phyloP scores from a whole-genome alignment of 2,888 invertebrate species.

The Zaprionus bogoriensis region DNA sequence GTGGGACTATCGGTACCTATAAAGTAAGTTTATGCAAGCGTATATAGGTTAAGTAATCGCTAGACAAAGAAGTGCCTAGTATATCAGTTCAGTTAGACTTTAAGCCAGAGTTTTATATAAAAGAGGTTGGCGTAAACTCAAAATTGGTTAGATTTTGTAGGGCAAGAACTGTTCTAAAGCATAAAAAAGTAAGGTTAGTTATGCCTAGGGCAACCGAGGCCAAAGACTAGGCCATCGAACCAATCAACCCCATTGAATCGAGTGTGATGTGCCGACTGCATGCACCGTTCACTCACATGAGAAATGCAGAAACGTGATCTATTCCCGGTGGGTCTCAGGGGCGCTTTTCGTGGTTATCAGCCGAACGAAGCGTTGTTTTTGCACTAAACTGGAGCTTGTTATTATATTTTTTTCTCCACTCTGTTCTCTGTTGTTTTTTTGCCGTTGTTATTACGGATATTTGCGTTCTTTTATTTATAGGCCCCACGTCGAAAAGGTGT shows the following conservation, averaged over 20 bases:
- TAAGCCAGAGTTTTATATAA: too few species aligned
- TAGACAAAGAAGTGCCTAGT: too few species aligned
- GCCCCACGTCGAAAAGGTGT: not conserved
- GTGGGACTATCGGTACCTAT: too few species aligned
- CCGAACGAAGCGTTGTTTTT: conserved; percentile 25
- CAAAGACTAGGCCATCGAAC: not conserved
- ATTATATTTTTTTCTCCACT: conserved; percentile 40
- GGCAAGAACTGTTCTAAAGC: too few species aligned
- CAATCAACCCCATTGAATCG: not conserved
- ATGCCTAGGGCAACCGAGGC: too few species aligned
- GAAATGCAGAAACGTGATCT: conserved; percentile 76
- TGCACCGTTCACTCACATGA: conserved; percentile 14
- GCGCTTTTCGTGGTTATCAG: conserved; percentile 63
- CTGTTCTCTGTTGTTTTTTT: conserved; percentile 37
- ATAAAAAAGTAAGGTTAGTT: too few species aligned
- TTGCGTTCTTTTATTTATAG: conserved; percentile 32
- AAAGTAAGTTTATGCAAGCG: too few species aligned
- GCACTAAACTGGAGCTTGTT: too few species aligned
- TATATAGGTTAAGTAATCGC: too few species aligned
- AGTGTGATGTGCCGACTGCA: conserved; percentile 6
- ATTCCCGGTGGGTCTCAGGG: conserved; percentile 50
- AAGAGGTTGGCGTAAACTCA: too few species aligned
- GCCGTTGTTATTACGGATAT: conserved; percentile 23
- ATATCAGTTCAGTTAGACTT: too few species aligned
- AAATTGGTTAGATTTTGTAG: too few species aligned